Percentiles rank a stretch among this genome's conserved stretches.
phyloP scores from a whole-genome alignment of 1,140 invertebrate species.

The Mizuhopecten yessoensis region DNA sequence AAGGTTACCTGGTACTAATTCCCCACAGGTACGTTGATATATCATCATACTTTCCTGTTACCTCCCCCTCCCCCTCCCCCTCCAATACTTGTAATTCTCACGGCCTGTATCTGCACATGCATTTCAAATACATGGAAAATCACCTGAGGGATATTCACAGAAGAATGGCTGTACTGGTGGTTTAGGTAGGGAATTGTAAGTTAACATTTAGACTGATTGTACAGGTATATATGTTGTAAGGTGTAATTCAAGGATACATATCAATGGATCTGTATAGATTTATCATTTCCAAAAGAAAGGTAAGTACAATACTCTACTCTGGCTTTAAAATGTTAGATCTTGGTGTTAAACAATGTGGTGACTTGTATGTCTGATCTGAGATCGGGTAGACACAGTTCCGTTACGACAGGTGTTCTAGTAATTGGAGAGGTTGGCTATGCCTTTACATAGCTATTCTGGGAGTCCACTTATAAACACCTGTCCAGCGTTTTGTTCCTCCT shows the following conservation, averaged over 20 bases:
- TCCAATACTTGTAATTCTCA: neutral
- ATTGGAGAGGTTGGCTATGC: neutral
- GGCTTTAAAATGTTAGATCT: neutral
- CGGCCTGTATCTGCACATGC: neutral
- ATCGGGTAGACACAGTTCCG: neutral
- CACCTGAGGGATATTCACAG: neutral
- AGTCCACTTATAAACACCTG: slow-evolving; percentile 20
- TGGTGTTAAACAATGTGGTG: neutral
- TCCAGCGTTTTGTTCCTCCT: neutral
- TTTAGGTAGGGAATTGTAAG: neutral
- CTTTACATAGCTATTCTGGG: no score
- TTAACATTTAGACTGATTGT: neutral
- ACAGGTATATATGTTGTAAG: neutral
- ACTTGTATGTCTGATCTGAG: neutral
- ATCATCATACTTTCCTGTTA: neutral
- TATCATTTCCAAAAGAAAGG: neutral
- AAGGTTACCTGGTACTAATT: neutral
- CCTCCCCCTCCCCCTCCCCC: neutral
- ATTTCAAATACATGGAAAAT: neutral
- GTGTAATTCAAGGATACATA: no score
- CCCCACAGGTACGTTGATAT: neutral
- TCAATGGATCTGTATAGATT: slow-evolving; percentile 2
- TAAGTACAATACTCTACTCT: neutral
- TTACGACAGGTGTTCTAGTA: neutral
- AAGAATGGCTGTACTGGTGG: neutral